Conservation (phyloP, 2,797 vertebrate genomes). For the Muscicapa striata region DNA sequence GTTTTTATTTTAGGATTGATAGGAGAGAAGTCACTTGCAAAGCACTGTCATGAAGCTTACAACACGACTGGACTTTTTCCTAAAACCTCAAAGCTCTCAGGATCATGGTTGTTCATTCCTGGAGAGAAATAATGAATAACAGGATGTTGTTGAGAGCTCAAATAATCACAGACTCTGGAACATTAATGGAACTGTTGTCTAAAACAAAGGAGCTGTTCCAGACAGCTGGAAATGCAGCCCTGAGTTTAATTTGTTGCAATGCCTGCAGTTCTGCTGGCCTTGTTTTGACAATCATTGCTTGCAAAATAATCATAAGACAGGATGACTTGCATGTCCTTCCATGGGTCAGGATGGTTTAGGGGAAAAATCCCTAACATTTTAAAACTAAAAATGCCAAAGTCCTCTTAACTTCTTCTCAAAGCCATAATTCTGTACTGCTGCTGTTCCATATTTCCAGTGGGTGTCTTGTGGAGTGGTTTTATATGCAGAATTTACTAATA, state of each 20-base stretch:
- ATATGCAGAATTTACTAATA: neutral
- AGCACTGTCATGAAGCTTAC: neutral
- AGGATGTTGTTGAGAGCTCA: conserved; percentile 13
- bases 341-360: neutral
- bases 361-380: neutral
- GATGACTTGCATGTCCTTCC: neutral
- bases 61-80: neutral
- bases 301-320: neutral
- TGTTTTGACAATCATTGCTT: neutral
- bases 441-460: fast-evolving
- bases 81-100: conserved; percentile 4
- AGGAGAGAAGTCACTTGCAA: neutral
- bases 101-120: neutral
- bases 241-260: neutral
- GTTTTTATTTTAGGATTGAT: neutral
- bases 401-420: neutral
- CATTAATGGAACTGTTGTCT: conserved; percentile 1
- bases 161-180: neutral
- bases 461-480: neutral
- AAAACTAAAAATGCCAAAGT: neutral
- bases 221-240: conserved; percentile 30
- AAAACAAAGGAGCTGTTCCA: conserved; percentile 32
- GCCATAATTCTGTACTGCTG: neutral
- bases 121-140: conserved; percentile 20
- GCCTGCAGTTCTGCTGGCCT: neutral